phyloP scores from a whole-genome alignment of 2,888 invertebrate species.

The Desoria tigrina region DNA sequence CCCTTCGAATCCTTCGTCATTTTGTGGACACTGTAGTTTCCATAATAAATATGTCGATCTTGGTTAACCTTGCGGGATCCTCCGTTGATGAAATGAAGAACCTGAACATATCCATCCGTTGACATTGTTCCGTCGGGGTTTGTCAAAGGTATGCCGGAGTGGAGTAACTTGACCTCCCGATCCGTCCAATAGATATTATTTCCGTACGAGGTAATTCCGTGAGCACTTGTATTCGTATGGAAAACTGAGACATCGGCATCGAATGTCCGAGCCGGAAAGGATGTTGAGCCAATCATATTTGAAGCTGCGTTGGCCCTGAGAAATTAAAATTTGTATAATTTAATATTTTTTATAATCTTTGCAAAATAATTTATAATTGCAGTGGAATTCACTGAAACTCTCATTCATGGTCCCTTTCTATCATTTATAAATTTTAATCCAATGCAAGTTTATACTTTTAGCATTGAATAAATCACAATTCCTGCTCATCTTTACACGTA shows the following conservation, averaged over 20 bases:
- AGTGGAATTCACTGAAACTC: too few species aligned
- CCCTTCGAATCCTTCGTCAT: not conserved
- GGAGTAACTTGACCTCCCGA: constrained; percentile 38
- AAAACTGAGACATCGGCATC: constrained; percentile 16
- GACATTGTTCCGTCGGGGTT: too few species aligned
- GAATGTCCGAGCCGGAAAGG: constrained; percentile 39
- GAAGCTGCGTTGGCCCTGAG: constrained; percentile 45
- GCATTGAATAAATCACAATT: too few species aligned
- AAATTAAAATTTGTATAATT: not conserved
- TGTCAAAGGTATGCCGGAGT: too few species aligned
- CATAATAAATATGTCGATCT: constrained; percentile 34
- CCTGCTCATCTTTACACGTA: too few species aligned
- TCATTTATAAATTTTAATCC: too few species aligned
- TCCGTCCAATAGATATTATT: constrained; percentile 49
- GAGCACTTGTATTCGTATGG: constrained; percentile 30
- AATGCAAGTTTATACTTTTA: too few species aligned
- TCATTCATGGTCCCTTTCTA: too few species aligned
- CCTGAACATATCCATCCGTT: too few species aligned
- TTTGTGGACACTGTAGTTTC: constrained; percentile 23
- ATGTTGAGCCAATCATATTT: constrained; percentile 43
- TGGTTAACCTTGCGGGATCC: constrained; percentile 6
- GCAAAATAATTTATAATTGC: too few species aligned
- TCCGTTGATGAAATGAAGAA: too few species aligned
- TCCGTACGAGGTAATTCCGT: constrained; percentile 39
- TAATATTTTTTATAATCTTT: too few species aligned